Percentiles rank a stretch among this genome's conserved stretches.
Conservation (phyloP, 2,888 invertebrate species). For the Temnothorax ravouxi region DNA sequence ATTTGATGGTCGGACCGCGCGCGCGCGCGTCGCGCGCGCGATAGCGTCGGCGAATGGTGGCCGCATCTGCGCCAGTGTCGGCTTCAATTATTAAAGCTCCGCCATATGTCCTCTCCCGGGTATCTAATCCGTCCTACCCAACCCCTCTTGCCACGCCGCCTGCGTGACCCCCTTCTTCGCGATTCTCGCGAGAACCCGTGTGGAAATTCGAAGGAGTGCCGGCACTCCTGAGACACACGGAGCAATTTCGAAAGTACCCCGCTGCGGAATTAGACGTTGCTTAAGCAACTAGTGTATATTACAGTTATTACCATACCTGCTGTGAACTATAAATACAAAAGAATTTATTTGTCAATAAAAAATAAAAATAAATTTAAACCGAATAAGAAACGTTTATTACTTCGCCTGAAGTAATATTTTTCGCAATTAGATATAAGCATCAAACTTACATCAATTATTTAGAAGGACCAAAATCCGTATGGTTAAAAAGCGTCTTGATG, state of each 20-base stretch:
- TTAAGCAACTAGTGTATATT: not conserved
- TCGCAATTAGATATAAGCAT: too few species aligned
- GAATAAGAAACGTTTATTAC: too few species aligned
- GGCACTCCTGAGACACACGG: not conserved
- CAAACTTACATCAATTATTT: too few species aligned
- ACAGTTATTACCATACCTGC: not conserved
- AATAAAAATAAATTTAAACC: not conserved
- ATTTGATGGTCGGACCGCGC: slow-evolving; percentile 78
- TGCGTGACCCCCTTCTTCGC: slow-evolving; percentile 34
- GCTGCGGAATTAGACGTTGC: not conserved
- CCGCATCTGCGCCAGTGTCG: slow-evolving; percentile 81
- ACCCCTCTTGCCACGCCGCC: slow-evolving; percentile 9
- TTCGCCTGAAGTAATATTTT: too few species aligned
- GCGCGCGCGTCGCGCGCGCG: slow-evolving; percentile 59
- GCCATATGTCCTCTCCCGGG: slow-evolving; percentile 80
- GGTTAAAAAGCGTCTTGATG: too few species aligned
- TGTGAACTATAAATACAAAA: not conserved
- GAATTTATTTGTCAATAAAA: not conserved
- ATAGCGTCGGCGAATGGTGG: slow-evolving; percentile 67
- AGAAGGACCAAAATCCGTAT: too few species aligned
- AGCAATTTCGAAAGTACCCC: slow-evolving; percentile 18
- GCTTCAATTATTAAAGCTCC: slow-evolving; percentile 82
- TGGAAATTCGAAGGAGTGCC: slow-evolving; percentile 5
- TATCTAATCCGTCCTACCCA: slow-evolving; percentile 31
- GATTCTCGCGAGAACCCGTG: slow-evolving; percentile 33